Conservation (phyloP, 2,797 vertebrate genomes). For the Buceros bicornis region DNA sequence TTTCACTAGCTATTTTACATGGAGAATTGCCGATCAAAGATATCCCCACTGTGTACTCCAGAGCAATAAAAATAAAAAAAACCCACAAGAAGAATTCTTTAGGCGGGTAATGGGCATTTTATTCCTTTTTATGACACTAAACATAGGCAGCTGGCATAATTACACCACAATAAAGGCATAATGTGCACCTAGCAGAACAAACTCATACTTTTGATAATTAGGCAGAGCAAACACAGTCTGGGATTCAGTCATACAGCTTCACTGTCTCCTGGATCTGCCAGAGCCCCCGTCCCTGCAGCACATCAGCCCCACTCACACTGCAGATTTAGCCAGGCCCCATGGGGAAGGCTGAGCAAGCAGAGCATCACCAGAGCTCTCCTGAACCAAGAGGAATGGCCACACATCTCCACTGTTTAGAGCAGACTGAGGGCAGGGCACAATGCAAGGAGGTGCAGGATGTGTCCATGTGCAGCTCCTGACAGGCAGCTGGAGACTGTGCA, state of each 20-base stretch:
- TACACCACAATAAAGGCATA: conserved; percentile 87
- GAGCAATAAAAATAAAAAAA: conserved; percentile 85
- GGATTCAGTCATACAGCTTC: conserved; percentile 66
- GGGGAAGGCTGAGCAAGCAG: background rate
- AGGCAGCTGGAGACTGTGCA: rapidly evolving
- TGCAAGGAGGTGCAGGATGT: background rate
- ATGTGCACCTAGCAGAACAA: conserved; percentile 88
- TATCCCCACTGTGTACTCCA: conserved; percentile 77
- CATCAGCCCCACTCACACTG: background rate
- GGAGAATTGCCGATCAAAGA: conserved; percentile 75
- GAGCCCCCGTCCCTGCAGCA: background rate
- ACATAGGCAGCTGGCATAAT: conserved; percentile 88
- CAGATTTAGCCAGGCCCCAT: background rate
- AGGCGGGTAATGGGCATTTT: conserved; percentile 88
- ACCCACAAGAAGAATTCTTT: conserved; percentile 84
- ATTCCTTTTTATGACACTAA: conserved; percentile 89
- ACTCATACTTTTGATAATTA: conserved; percentile 87
- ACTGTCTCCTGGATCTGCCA: conserved; percentile 71
- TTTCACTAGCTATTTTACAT: conserved; percentile 73
- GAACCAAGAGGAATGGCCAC: rapidly evolving
- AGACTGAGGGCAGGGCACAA: rapidly evolving
- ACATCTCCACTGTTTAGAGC: background rate
- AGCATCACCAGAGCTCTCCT: background rate
- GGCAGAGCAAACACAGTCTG: conserved; percentile 86
- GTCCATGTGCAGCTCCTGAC: background rate